Evolutionary conservation across 2,113 vertebrate species (phyloP), one percentile per base, ranked within the genome.

Genomic region (Pachypanchax playfairii): DNA sequence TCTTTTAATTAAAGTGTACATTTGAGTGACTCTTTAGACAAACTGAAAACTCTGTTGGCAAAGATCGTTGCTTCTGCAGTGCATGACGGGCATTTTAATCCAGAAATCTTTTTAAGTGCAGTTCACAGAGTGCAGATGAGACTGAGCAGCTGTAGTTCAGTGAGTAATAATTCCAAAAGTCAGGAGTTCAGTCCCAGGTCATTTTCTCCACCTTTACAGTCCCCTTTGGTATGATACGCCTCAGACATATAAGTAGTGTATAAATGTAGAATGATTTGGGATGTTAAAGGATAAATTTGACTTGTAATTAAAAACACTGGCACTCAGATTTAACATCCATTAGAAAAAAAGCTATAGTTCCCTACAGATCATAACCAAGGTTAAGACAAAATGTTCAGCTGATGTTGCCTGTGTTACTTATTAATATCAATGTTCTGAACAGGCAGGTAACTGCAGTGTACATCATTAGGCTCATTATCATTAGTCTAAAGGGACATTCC

Each of bases 1-100:
- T 44, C 9, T 65, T 54, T 69, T 64, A 50, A 65, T 64, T 65
- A 65, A 51, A 60, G n/a, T 22, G 14, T 9, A 20, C 0, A n/a
- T 64, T 68, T 31, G 22, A 38, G 33, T 13, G 31, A 5, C 52
- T 33, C 31, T n/a, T 39, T 52, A 28, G 12, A 10, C 33, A 55
- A 48, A 69, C 17, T 7, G 17, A 20, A 8, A 8, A 38, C 36
- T 55, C 31, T 43, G 24, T 33, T 59, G 59, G 28, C 7, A 42
- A 36, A 44, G 28, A 12, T 0, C 22, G 18, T 35, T 42, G 28
- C 6, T 31, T 4, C 18, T 24, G 25, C 15, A 57, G 18, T 14
- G 22, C 31, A 38, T 47, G 0, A 13, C 5, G 4, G 29, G 2
- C 20, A 46, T 20, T 59, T 49, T n/a, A 42, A 72, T 11, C 53